These are phyloP conservation scores for Lydus trimaculatus DNA, from an alignment of 2,888 invertebrate species.

Conservation along the genomic window DNA sequence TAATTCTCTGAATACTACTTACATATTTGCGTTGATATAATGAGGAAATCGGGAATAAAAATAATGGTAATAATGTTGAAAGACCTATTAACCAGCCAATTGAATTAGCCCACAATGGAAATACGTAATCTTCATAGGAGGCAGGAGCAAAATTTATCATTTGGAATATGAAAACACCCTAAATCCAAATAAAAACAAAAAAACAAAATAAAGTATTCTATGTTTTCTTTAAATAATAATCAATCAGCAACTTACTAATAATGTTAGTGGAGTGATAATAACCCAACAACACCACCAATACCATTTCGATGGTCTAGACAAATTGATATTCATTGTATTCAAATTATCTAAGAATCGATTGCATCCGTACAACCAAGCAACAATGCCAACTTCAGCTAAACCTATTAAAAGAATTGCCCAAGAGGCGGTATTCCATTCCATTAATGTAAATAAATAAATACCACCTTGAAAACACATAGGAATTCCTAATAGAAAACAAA, in stretches of 20 bases:
- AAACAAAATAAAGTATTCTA: no score
- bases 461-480: slow-evolving; percentile 81
- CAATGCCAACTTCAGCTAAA: slow-evolving; percentile 70
- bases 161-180: slow-evolving; percentile 78
- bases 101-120: slow-evolving; percentile 74
- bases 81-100: slow-evolving; percentile 77
- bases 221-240: not conserved
- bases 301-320: slow-evolving; percentile 64
- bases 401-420: slow-evolving; percentile 79
- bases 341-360: slow-evolving; percentile 67
- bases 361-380: slow-evolving; percentile 76
- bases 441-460: slow-evolving; percentile 74
- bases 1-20: slow-evolving; percentile 47
- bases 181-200: slow-evolving; percentile 47
- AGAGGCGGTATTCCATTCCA: slow-evolving; percentile 81
- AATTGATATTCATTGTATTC: slow-evolving; percentile 70
- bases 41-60: slow-evolving; percentile 66
- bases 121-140: slow-evolving; percentile 70
- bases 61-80: slow-evolving; percentile 73
- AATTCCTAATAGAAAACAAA: slow-evolving; percentile 73
- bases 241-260: slow-evolving; percentile 70
- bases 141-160: slow-evolving; percentile 72
- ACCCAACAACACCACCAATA: slow-evolving; percentile 81
- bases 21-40: slow-evolving; percentile 59
- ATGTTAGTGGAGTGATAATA: slow-evolving; percentile 71